Evolutionary conservation across 2,797 vertebrate genomes (phyloP).

Genomic region (Bradypodion ventrale): DNA sequence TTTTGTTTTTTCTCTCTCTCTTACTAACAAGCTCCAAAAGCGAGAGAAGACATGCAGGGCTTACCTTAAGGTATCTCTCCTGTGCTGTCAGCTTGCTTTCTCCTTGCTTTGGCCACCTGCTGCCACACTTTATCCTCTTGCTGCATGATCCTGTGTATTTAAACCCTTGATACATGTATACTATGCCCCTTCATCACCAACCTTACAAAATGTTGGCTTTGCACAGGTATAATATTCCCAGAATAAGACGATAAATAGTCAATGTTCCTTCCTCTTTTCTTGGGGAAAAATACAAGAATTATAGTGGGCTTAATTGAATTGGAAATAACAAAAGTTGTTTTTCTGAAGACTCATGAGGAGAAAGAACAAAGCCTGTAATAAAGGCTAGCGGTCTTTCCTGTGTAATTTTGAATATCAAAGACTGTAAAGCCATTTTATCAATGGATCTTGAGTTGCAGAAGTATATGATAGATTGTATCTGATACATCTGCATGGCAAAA

Average conservation of each 20-base stretch:
- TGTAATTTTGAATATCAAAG: conserved; percentile 79
- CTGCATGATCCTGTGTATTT: conserved; percentile 82
- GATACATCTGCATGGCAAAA: conserved; percentile 73
- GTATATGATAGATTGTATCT: not conserved
- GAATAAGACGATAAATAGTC: conserved; percentile 62
- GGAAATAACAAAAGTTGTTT: conserved; percentile 59
- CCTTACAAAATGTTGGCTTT: conserved; percentile 76
- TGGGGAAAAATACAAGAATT: conserved; percentile 56
- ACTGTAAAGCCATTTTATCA: conserved; percentile 62
- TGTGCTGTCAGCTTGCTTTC: conserved; percentile 82
- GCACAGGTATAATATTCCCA: conserved; percentile 66
- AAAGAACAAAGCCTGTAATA: conserved; percentile 51
- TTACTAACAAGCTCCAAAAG: conserved; percentile 98
- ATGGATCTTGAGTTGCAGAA: conserved; percentile 1
- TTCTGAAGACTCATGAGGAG: conserved; percentile 41
- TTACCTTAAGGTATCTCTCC: conserved; percentile 99
- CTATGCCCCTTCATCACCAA: conserved; percentile 71
- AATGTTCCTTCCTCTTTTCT: conserved; percentile 55
- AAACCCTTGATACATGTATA: conserved; percentile 88
- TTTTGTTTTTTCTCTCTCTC: conserved; percentile 78
- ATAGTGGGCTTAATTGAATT: conserved; percentile 66
- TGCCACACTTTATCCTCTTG: conserved; percentile 83
- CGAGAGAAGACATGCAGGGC: conserved; percentile 99
- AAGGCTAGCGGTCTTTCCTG: conserved; percentile 64
- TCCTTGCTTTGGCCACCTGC: conserved; percentile 80